phyloP scores from a whole-genome alignment of 2,113 vertebrate species.

The Sylvilagus bachmani region DNA sequence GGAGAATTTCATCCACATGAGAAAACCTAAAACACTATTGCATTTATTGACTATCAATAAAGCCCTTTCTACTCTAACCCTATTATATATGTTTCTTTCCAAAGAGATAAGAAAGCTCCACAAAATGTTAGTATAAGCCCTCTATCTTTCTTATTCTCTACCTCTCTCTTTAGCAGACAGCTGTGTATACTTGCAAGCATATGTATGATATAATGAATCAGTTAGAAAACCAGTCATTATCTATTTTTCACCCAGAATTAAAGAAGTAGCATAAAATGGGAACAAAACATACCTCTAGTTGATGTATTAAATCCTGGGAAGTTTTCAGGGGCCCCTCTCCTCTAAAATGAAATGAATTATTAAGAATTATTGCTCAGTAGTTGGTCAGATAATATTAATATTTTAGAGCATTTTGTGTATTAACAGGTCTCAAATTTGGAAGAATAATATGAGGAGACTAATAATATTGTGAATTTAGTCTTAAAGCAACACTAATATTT shows the following conservation, averaged over 20 bases:
- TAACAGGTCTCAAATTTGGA: conserved; percentile 45
- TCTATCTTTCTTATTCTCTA: neutral
- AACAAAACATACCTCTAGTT: conserved; percentile 93
- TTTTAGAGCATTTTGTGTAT: conserved; percentile 52
- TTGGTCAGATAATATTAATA: conserved; percentile 31
- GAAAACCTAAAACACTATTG: conserved; percentile 31
- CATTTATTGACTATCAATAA: neutral
- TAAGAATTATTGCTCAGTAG: conserved; percentile 23
- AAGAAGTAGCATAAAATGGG: neutral
- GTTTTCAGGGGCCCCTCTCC: conserved; percentile 98
- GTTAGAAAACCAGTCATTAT: conserved; percentile 17
- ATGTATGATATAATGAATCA: neutral
- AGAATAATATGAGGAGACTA: conserved; percentile 24
- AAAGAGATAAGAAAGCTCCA: neutral
- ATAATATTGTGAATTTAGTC: conserved; percentile 28
- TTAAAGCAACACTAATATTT: conserved; percentile 59
- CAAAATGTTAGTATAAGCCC: neutral
- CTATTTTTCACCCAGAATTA: conserved; percentile 2
- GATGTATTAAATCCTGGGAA: conserved; percentile 96
- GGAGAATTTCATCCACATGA: neutral
- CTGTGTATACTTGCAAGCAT: neutral
- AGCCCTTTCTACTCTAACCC: neutral
- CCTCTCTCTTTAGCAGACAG: neutral
- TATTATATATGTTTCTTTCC: neutral
- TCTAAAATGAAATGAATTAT: conserved; percentile 87